Conservation (phyloP, 2,888 invertebrate genomes). For the Nymphalis urticae region DNA sequence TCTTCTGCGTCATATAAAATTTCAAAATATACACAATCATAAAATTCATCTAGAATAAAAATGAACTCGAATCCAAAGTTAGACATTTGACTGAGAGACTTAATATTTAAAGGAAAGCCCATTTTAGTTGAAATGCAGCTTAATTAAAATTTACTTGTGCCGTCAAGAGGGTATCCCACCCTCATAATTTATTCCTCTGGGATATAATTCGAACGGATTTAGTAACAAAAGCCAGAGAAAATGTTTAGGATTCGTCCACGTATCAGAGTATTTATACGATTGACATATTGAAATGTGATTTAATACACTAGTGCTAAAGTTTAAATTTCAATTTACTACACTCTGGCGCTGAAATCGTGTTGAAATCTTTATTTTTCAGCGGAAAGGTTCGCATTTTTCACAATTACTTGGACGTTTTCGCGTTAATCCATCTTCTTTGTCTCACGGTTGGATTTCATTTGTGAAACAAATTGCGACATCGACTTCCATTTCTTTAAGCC, state of each 20-base stretch:
- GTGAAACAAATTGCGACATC: conserved; percentile 65
- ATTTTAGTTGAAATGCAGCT: conserved; percentile 72
- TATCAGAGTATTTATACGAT: conserved; percentile 9
- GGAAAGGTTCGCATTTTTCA: conserved; percentile 74
- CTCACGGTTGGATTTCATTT: conserved; percentile 68
- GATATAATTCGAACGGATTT: conserved; percentile 72
- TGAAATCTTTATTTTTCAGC: conserved; percentile 62
- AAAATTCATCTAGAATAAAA: neutral
- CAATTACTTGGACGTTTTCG: conserved; percentile 77
- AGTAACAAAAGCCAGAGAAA: conserved; percentile 64
- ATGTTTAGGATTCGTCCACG: conserved; percentile 56
- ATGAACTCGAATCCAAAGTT: neutral
- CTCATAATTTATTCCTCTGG: conserved; percentile 75
- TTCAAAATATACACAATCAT: neutral
- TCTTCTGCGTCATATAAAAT: neutral
- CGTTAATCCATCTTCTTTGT: conserved; percentile 78
- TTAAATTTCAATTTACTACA: conserved; percentile 47
- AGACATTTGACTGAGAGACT: conserved; percentile 5
- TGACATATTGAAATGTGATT: conserved; percentile 32
- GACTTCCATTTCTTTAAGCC: conserved; percentile 58
- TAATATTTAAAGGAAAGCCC: conserved; percentile 69
- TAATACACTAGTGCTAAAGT: conserved; percentile 40
- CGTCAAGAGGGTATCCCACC: conserved; percentile 65
- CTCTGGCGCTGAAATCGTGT: conserved; percentile 38
- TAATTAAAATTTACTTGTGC: conserved; percentile 73